Evolutionary conservation across 2,113 vertebrate genomes (phyloP), one percentile per base, ranked within the genome.

Genomic region (Sorex fumeus): DNA sequence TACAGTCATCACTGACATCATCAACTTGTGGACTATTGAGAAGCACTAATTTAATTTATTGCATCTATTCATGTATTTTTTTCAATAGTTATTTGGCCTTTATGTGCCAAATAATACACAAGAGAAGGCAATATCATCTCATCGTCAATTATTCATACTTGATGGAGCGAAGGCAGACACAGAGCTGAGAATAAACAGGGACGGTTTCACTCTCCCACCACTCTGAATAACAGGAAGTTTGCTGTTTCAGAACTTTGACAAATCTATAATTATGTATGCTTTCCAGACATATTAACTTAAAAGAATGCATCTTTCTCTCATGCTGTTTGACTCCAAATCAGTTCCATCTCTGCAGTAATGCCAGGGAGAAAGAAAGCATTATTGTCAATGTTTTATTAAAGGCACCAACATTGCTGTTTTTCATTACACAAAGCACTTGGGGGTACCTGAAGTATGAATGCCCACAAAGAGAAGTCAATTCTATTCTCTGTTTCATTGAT

Each of bases 311-410:
- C 57, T 23, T 96, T 84, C 72, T 70, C 60, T 92, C 43, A 18
- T 57, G 75, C 82, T 93, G 76, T 81, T 93, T 87, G 84, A 82
- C 84, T 96, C 76, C 94, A 83, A 11, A 76, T 87, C 81, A 34
- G 74, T 64, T 84, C 87, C n/a, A 75, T 95, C 96, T 94, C 95
- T 84, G 93, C 66, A 69, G 84, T 45, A 90, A 91, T 9, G 18
- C 77, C 92, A 91, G 80, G 32, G 69, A 40, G 81, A 74, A 88
- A 85, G 72, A 84, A 93, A 92, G 43, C 32, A 28, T 69, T 84
- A 3, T 74, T 91, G 88, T 83, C 90, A 78, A 80, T 83, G 88
- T 95, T 96, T 90, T 93, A 96, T 95, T 94, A 96, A 91, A 94
- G 91, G 30, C 34, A 23, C 25, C 69, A 75, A 60, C 45, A 4